Conservation (phyloP, 2,888 invertebrate species). For the Conus canariensis region DNA sequence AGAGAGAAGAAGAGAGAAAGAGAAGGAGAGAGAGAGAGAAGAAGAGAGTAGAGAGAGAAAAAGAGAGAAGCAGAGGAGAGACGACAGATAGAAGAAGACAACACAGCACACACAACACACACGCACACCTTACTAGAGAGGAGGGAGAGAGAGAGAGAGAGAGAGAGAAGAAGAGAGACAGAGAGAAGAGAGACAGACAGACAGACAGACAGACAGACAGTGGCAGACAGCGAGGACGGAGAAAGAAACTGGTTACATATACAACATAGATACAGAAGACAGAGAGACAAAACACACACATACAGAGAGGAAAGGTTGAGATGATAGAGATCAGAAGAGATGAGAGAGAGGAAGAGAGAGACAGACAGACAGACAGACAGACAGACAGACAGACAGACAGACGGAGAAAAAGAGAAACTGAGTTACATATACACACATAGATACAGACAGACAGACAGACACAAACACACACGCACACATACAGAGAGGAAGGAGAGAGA, state of each 20-base stretch:
- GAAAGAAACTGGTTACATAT: not conserved
- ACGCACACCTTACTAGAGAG: not conserved
- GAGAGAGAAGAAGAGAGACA: not conserved
- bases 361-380: not conserved
- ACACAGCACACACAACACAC: no score
- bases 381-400: no score
- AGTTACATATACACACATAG: no score
- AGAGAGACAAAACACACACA: no score
- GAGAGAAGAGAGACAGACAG: not conserved
- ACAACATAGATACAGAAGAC: no score
- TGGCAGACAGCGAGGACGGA: not conserved
- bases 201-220: not conserved
- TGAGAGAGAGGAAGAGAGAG: conserved; percentile 6
- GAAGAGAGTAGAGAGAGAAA: not conserved
- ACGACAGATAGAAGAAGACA: not conserved
- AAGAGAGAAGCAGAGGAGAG: no score
- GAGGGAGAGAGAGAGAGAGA: not conserved
- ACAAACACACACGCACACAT: no score
- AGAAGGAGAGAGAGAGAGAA: no score
- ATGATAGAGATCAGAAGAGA: not conserved
- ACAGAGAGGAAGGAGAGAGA: not conserved
- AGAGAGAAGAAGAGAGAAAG: not conserved
- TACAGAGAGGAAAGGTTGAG: not conserved
- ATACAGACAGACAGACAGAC: no score
- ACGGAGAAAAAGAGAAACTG: no score